phyloP scores from a whole-genome alignment of 2,113 vertebrate species.

The Campylomormyrus tamandua region DNA sequence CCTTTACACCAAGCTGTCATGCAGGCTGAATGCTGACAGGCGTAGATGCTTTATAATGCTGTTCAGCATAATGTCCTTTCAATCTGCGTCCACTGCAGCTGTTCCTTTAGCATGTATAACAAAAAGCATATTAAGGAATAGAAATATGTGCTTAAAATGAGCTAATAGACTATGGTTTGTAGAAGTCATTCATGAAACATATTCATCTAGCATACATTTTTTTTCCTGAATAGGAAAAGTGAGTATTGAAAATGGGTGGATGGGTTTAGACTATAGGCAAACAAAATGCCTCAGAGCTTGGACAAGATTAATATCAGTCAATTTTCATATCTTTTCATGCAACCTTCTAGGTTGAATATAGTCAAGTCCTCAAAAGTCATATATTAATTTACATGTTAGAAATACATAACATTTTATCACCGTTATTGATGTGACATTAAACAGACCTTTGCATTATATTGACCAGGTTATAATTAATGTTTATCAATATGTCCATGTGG shows the following conservation, averaged over 20 bases:
- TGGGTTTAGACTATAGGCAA: neutral
- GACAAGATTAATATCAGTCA: neutral
- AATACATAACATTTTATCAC: neutral
- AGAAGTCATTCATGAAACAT: neutral
- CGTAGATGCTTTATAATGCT: neutral
- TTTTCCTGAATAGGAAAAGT: neutral
- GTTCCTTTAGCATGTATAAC: neutral
- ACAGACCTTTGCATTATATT: neutral
- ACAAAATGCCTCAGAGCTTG: neutral
- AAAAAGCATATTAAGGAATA: neutral
- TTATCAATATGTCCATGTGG: neutral
- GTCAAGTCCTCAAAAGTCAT: neutral
- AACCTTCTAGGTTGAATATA: neutral
- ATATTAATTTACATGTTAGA: neutral
- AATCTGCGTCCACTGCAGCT: neutral
- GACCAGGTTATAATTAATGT: neutral
- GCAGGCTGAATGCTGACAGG: neutral
- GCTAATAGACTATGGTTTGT: neutral
- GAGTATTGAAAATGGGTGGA: neutral
- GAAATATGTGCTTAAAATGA: neutral
- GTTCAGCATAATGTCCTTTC: neutral
- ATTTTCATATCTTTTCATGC: neutral
- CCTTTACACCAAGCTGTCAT: neutral
- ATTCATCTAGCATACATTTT: neutral
- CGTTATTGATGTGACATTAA: neutral